Evolutionary conservation across 2,113 vertebrate genomes (phyloP).

Genomic region (Barbus barbus): DNA sequence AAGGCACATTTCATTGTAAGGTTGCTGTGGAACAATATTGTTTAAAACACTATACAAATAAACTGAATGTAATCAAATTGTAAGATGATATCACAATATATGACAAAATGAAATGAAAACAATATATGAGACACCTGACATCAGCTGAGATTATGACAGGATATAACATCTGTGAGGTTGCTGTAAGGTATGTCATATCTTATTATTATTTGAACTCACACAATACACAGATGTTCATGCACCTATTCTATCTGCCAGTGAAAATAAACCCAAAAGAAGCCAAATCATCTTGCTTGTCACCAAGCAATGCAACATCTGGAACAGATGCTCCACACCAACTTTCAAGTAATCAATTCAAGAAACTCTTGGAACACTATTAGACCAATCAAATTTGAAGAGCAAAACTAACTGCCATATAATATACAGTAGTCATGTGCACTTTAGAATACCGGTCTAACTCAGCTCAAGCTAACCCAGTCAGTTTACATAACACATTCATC

Average conservation of each 20-base stretch:
- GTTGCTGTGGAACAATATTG: neutral
- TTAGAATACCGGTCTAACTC: neutral
- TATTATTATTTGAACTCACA: neutral
- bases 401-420: neutral
- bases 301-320: slow-evolving; percentile 7
- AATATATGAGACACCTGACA: neutral
- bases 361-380: neutral
- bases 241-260: neutral
- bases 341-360: neutral
- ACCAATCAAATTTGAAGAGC: neutral
- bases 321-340: neutral
- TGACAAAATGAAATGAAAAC: neutral
- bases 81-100: neutral
- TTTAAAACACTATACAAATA: neutral
- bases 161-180: neutral
- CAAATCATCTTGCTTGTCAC: neutral
- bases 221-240: neutral
- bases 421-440: neutral
- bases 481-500: slow-evolving; percentile 1
- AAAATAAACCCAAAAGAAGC: neutral
- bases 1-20: neutral
- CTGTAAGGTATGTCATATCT: neutral
- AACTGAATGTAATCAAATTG: neutral
- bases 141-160: neutral
- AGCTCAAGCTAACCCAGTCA: neutral